A percentile compares a stretch with the other conserved stretches of the same genome.
phyloP scores from a whole-genome alignment of 2,888 invertebrate genomes.

The Sinotaia quadrata region DNA sequence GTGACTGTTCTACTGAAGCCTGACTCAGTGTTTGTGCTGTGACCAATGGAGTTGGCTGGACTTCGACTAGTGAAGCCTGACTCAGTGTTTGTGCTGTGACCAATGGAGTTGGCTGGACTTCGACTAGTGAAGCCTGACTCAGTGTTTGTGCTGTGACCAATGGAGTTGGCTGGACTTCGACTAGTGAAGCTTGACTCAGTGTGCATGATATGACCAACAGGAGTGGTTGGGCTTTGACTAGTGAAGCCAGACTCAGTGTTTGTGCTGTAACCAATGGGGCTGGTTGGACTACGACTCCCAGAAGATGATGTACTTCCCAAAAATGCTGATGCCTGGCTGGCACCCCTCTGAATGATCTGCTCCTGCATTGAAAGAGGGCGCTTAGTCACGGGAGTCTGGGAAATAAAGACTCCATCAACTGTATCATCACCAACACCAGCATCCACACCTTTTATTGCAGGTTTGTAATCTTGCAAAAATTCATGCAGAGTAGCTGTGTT shows the following conservation, averaged over 20 bases:
- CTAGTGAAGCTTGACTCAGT: no score
- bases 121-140: no score
- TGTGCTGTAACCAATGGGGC: neutral
- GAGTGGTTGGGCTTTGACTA: no score
- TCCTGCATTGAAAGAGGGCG: constrained; percentile 23
- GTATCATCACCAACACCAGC: constrained; percentile 2
- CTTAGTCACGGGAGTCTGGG: neutral
- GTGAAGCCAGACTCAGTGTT: neutral
- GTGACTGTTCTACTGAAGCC: no score
- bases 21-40: no score
- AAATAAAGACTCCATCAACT: neutral
- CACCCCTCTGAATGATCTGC: constrained; percentile 20
- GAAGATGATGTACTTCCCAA: constrained; percentile 21
- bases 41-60: no score
- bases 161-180: no score
- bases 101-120: no score
- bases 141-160: no score
- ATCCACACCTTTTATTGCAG: neutral
- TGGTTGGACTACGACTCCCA: constrained; percentile 14
- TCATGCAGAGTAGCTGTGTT: constrained; percentile 32
- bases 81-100: no score
- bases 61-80: no score
- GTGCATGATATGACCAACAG: no score
- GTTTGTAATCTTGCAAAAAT: neutral
- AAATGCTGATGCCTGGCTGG: constrained; percentile 23